phyloP scores from a whole-genome alignment of 1,140 invertebrate species.

The Procambarus clarkii region DNA sequence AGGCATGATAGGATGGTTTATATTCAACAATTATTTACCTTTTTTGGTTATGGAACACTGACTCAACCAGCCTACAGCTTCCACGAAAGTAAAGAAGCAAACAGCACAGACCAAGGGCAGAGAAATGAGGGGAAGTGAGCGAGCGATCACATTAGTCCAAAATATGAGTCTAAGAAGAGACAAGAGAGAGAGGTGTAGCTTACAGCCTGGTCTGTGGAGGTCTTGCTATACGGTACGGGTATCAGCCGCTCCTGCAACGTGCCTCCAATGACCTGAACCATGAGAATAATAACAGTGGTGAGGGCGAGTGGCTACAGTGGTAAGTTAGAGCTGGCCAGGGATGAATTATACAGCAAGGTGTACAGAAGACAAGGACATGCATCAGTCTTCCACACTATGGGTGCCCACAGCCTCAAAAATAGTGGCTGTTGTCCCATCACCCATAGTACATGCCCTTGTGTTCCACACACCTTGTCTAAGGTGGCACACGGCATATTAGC shows the following conservation, averaged over 20 bases:
- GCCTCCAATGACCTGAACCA: constrained; percentile 88
- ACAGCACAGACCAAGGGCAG: constrained; percentile 72
- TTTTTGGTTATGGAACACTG: constrained; percentile 29
- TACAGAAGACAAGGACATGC: constrained; percentile 65
- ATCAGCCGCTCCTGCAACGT: constrained; percentile 99
- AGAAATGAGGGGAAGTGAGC: constrained; percentile 74
- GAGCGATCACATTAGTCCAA: constrained; percentile 72
- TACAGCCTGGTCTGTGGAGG: constrained; percentile 99
- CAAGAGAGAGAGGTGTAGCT: constrained; percentile 80
- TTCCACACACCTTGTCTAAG: constrained; percentile 68
- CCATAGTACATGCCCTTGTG: constrained; percentile 65
- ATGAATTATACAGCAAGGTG: constrained; percentile 69
- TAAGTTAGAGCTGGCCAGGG: constrained; percentile 71
- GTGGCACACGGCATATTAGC: constrained; percentile 59
- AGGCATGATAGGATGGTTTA: constrained; percentile 68
- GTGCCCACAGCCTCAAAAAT: constrained; percentile 47
- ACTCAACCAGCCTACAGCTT: constrained; percentile 70
- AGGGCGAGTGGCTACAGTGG: constrained; percentile 68
- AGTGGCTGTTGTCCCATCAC: constrained; percentile 41
- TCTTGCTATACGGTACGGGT: constrained; percentile 99
- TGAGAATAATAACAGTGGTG: constrained; percentile 72
- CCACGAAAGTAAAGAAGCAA: constrained; percentile 73
- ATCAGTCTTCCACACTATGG: constrained; percentile 26
- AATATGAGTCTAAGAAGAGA: constrained; percentile 73
- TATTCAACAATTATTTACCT: constrained; percentile 36